Conservation (phyloP, 2,797 vertebrate genomes). For the Vultur gryphus region DNA sequence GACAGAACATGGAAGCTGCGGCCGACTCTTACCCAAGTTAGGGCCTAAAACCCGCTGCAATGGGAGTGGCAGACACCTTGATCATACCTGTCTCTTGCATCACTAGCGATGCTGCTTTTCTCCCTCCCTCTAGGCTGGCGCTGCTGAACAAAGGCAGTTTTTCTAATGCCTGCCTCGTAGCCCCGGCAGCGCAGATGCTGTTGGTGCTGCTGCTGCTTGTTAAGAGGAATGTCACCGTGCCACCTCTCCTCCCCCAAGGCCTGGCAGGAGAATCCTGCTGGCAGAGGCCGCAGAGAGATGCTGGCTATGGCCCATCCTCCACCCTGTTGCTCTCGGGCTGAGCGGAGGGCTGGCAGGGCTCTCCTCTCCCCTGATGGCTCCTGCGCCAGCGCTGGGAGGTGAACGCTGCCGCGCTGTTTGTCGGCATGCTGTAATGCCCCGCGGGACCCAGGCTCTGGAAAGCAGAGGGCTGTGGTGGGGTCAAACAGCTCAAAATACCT, state of each 20-base stretch:
- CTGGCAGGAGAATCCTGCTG: not conserved
- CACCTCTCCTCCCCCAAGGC: not conserved
- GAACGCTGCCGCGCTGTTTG: fast-evolving
- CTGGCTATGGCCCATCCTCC: not conserved
- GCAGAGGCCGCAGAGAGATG: not conserved
- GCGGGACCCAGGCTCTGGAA: not conserved
- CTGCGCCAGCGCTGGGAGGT: not conserved
- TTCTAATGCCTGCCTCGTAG: not conserved
- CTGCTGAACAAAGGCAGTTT: not conserved
- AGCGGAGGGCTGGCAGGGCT: not conserved
- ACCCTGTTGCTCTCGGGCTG: not conserved
- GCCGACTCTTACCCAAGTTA: not conserved
- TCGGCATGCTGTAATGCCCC: not conserved
- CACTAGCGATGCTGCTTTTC: not conserved
- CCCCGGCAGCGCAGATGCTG: not conserved
- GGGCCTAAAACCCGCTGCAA: not conserved
- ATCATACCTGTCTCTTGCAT: not conserved
- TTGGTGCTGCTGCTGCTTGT: not conserved
- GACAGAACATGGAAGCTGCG: not conserved
- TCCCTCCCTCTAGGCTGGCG: not conserved
- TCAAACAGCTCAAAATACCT: not conserved
- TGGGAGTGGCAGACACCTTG: not conserved
- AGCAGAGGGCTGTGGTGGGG: not conserved
- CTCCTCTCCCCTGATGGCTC: not conserved
- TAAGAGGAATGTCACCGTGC: not conserved